Evolutionary conservation across 2,888 invertebrate species (phyloP).

Genomic region (Abscondita cerata): DNA sequence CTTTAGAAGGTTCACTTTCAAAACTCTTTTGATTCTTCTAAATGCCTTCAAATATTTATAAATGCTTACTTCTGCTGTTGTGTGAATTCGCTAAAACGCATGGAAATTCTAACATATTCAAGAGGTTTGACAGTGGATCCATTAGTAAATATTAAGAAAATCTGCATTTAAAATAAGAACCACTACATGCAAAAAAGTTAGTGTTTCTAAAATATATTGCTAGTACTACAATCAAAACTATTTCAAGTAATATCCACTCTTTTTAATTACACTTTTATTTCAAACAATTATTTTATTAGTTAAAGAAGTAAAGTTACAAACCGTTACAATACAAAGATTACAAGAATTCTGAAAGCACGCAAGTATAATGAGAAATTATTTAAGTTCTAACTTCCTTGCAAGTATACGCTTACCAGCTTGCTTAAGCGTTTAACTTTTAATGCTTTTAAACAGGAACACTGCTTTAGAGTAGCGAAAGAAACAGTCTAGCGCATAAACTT

Average conservation of each 20-base stretch:
- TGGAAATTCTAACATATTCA: neutral
- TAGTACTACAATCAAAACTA: too few relatives aligned
- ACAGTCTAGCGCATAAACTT: too few relatives aligned
- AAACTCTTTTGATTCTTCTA: constrained; percentile 8
- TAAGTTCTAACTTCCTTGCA: neutral
- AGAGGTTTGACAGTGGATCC: neutral
- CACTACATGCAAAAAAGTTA: too few relatives aligned
- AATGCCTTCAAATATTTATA: constrained; percentile 18
- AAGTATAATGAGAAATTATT: constrained; percentile 3
- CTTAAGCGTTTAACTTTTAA: neutral
- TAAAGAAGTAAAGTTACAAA: too few relatives aligned
- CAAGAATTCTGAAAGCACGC: neutral
- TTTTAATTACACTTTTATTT: too few relatives aligned
- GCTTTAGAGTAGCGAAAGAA: neutral
- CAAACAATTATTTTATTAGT: too few relatives aligned
- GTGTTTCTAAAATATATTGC: too few relatives aligned
- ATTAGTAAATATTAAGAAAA: neutral
- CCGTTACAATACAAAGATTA: too few relatives aligned
- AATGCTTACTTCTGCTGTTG: constrained; percentile 8
- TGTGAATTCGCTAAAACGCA: constrained; percentile 8
- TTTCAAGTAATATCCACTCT: too few relatives aligned
- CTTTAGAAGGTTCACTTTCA: constrained; percentile 15
- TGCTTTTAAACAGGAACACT: neutral
- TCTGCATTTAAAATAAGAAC: too few relatives aligned
- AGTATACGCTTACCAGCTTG: neutral